Base-by-base conservation (phyloP, 2,113 vertebrate genomes). In the Tonatia bakeri region DNA sequence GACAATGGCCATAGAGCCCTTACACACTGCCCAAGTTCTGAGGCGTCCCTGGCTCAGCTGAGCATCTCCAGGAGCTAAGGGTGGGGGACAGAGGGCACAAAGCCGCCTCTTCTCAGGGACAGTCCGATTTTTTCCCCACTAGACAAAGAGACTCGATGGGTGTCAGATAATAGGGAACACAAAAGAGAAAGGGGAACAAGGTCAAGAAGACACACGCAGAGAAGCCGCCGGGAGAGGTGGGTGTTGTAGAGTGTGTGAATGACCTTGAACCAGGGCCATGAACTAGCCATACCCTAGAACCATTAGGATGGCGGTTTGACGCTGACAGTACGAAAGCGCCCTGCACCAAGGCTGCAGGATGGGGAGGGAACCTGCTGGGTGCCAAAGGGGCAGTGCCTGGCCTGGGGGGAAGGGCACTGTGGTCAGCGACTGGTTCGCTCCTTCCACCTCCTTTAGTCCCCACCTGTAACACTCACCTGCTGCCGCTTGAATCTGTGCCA, bases 321-420 rank as follows among this genome's bases (percentile, higher is more conserved):
- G 7, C 22, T 8, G 67, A 12, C 4, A 5, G 17, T 1, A 7
- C 16, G 1, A 5, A 2, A 24, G 26, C 1, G 26, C 26, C 4
- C 16, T 7, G 22, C 5, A 17, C 83, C 12, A 3, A 31, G n/a
- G 61, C 31, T 7, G 43, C 31, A 8, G 81, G 3, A 65, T 1
- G 40, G 13, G 24, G 59, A n/a, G 11, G 65, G 59, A 24, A 24
- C 22, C 4, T 13, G 13, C 36, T 15, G 3, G 28, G 52, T 17
- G 7, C 52, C 36, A 54, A 15, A 45, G 17, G 1, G 38, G 40
- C 38, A 61, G n/a, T n/a, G n/a, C n/a, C n/a, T n/a, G n/a, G n/a
- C n/a, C 45, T n/a, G 19, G 8, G 10, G 31, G 81, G 40, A n/a
- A n/a, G 40, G 59, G 81, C 12, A 2, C 24, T 8, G 24, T 9